Percentiles rank a stretch among this genome's conserved stretches.
phyloP scores from a whole-genome alignment of 1,140 invertebrate species.

The Ooceraea biroi region DNA sequence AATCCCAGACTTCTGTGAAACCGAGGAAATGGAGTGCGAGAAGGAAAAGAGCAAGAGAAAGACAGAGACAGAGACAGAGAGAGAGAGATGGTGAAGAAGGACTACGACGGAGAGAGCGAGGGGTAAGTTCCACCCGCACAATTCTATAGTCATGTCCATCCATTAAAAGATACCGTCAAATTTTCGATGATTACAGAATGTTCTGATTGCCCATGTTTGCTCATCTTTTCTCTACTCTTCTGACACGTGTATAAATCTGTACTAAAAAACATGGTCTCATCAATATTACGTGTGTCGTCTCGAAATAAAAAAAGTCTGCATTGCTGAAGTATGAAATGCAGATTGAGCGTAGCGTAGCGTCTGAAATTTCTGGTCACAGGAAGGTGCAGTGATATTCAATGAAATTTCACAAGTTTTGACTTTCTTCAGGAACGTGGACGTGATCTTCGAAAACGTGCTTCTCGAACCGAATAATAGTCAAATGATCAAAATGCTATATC shows the following conservation, averaged over 20 bases:
- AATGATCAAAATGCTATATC: slow-evolving; percentile 47
- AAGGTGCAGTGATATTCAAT: no score
- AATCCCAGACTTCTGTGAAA: slow-evolving; percentile 83
- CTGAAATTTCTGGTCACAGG: no score
- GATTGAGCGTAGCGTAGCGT: no score
- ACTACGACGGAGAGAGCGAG: not conserved
- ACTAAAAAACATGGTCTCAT: not conserved
- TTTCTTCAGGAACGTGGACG: not conserved
- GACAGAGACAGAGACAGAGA: slow-evolving; percentile 46
- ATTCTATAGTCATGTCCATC: slow-evolving; percentile 17
- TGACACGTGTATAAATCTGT: not conserved
- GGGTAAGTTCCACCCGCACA: slow-evolving; percentile 13
- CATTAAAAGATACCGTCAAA: slow-evolving; percentile 13
- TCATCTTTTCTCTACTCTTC: not conserved
- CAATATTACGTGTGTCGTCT: not conserved
- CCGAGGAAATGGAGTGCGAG: slow-evolving; percentile 73
- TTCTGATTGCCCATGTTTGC: not conserved
- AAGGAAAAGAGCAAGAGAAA: slow-evolving; percentile 49
- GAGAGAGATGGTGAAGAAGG: slow-evolving; percentile 10
- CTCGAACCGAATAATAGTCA: not conserved
- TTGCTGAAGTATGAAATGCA: not conserved
- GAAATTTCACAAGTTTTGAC: no score
- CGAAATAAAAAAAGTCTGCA: not conserved
- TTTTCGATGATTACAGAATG: slow-evolving; percentile 13
- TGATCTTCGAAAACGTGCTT: not conserved